These are phyloP conservation scores for Pyrochroa serraticornis DNA, from an alignment of 2,888 invertebrate species.

Conservation along the genomic window DNA sequence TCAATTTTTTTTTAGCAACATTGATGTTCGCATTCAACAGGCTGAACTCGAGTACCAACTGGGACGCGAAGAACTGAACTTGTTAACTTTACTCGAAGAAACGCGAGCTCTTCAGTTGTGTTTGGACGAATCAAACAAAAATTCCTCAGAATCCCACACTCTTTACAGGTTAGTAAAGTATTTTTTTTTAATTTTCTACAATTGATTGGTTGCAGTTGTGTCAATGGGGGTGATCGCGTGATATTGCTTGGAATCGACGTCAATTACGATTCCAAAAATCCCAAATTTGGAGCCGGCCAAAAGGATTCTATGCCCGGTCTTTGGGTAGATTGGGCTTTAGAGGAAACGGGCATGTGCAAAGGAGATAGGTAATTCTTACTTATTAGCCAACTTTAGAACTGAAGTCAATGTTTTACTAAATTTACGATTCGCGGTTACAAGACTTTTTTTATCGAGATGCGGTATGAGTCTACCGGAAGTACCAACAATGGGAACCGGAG, in stretches of 20 bases:
- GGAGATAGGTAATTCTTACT: constrained; percentile 66
- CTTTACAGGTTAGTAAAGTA: constrained; percentile 53
- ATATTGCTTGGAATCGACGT: constrained; percentile 72
- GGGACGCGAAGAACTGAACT: constrained; percentile 86
- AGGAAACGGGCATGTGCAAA: constrained; percentile 74
- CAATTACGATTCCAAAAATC: constrained; percentile 71
- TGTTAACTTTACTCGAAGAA: constrained; percentile 84
- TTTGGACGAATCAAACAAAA: constrained; percentile 69
- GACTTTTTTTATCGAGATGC: constrained; percentile 14
- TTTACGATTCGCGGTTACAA: constrained; percentile 23
- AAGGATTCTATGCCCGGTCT: constrained; percentile 70
- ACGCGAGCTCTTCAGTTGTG: constrained; percentile 78
- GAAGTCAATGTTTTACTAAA: too few species aligned
- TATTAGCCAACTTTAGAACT: too few species aligned
- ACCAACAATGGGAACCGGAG: constrained; percentile 43
- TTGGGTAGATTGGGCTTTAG: constrained; percentile 82
- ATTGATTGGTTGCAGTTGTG: constrained; percentile 25
- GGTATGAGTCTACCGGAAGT: constrained; percentile 39
- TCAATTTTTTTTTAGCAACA: constrained; percentile 68
- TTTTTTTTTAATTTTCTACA: neutral
- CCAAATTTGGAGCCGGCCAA: constrained; percentile 74
- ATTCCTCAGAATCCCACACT: constrained; percentile 52
- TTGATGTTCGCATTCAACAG: constrained; percentile 87
- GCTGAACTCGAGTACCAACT: constrained; percentile 89
- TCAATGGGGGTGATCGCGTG: constrained; percentile 40